Conservation (phyloP, 2,888 invertebrate genomes). For the Busseola fusca region DNA sequence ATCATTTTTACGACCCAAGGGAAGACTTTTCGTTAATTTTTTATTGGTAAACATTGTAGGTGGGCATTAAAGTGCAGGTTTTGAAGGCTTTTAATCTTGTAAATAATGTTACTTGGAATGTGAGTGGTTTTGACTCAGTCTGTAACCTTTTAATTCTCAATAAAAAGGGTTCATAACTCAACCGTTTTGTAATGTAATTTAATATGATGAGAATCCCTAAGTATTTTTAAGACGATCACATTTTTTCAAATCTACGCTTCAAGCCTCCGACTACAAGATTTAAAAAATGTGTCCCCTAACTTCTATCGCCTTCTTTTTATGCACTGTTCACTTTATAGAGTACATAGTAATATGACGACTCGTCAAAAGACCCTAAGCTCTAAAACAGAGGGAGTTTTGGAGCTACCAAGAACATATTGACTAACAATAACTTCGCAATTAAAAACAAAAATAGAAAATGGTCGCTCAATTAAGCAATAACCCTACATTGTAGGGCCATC, state of each 20-base stretch:
- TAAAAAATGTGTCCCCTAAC: not conserved
- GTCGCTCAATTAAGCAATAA: conserved; percentile 79
- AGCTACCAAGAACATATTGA: conserved; percentile 46
- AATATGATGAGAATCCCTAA: not conserved
- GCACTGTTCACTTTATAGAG: not conserved
- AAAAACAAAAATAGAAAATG: conserved; percentile 69
- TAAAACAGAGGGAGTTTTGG: not conserved
- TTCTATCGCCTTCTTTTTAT: not conserved
- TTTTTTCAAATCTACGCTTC: not conserved
- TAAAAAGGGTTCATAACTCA: not conserved
- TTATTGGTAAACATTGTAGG: conserved; percentile 53
- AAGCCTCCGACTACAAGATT: not conserved
- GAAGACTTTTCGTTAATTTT: conserved; percentile 62
- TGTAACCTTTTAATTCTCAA: not conserved
- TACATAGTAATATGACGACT: not conserved
- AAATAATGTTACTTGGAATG: conserved; percentile 28
- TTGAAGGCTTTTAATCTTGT: conserved; percentile 26
- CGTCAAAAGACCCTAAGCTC: conserved; percentile 17
- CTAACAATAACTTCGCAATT: conserved; percentile 33
- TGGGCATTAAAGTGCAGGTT: conserved; percentile 27
- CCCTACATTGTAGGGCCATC: conserved; percentile 81
- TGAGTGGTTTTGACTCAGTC: conserved; percentile 36
- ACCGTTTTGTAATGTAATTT: not conserved
- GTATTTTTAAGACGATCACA: not conserved
- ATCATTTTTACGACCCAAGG: conserved; percentile 69